Base-by-base conservation (phyloP, 2,888 invertebrate genomes). In the Empis stercorea region DNA sequence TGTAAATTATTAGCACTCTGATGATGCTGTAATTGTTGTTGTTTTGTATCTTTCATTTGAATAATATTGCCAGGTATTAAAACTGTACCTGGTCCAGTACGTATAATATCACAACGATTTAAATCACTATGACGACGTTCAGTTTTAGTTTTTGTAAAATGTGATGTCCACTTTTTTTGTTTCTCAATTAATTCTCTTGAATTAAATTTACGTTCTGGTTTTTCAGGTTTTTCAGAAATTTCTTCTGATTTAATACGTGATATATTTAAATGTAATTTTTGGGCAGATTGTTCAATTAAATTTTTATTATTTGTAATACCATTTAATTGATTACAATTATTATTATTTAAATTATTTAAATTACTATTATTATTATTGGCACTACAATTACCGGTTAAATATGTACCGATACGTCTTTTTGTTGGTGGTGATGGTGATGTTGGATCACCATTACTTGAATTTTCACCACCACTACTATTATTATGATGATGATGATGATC, bases 101-200 rank as follows among this genome's bases (percentile, higher is more conserved):
- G 63, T 53, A 70, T 70, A 20, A 70, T 70, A 51, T 70, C 70
- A 55, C 69, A 70, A 23, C 70, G 76, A 63, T 77, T 79, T 10
- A 78, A 77, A 66, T 81, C 81, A 59, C 79, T 79, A 57, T 77
- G 76, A 51, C 74, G 75, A 48, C 78, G 72, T 54, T 71, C 57
- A 7, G 80, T 75, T 55, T 83, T 78, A 44, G 83, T 76, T 72
- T 87, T 87, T 50, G 84, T 84, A 65, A 89, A 92, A 69, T 88
- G 89, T 51, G 87, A 85, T 30, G 89, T 89, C 91, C 89, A 92
- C 71, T 91, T 92, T 62, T 84, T 82, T 63, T 89, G 91, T 60
- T 89, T 87, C 68, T 88, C 89, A 56, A 91, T 91, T 47, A 89
- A 72, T 65, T 91, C 88, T 56, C 87, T 84, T 52, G 86, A 87